Conservation (phyloP, 2,888 invertebrate genomes). For the Mantis religiosa region DNA sequence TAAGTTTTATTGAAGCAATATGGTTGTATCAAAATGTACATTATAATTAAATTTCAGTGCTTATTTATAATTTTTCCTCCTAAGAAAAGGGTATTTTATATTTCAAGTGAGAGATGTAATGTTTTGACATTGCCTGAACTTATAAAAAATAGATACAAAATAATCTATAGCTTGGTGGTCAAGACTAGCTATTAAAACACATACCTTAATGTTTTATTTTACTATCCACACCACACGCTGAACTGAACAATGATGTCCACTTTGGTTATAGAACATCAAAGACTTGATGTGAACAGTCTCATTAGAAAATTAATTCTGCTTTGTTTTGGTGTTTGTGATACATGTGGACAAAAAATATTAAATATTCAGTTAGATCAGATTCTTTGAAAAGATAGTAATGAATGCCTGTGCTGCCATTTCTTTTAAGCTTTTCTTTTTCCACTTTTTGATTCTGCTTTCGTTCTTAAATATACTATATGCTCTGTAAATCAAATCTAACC, state of each 20-base stretch:
- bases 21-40: slow-evolving; percentile 5
- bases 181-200: slow-evolving; percentile 13
- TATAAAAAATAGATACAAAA: slow-evolving; percentile 16
- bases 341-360: neutral
- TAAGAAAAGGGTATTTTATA: neutral
- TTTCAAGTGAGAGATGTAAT: neutral
- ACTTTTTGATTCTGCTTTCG: neutral
- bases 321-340: slow-evolving; percentile 1
- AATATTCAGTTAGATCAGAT: neutral
- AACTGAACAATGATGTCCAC: neutral
- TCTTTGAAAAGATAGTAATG: neutral
- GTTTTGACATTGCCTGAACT: neutral
- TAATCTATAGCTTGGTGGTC: slow-evolving; percentile 4
- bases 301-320: neutral
- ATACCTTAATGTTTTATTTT: neutral
- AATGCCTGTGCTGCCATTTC: neutral
- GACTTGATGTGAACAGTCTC: neutral
- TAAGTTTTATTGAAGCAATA: neutral
- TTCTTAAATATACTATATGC: neutral
- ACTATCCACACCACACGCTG: neutral
- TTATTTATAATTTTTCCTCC: neutral
- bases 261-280: neutral
- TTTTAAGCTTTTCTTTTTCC: neutral
- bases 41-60: neutral
- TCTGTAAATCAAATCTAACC: neutral